Evolutionary conservation across 1,140 invertebrate species (phyloP).

Genomic region (Mactra quadrangularis): DNA sequence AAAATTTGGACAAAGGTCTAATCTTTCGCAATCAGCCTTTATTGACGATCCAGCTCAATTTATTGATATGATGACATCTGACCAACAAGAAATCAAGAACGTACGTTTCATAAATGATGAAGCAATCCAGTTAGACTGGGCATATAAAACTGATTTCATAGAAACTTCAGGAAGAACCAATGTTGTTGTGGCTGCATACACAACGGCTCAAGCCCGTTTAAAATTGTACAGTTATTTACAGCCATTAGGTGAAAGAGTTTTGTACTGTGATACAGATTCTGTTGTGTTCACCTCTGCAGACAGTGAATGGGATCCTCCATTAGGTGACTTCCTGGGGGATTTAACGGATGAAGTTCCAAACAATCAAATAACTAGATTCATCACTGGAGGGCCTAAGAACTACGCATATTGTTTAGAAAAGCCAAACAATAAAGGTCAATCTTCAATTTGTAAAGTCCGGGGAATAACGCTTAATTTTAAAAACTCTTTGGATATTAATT

Average conservation of each 20-base stretch:
- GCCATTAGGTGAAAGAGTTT: constrained; percentile 69
- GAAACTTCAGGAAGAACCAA: constrained; percentile 62
- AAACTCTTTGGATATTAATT: constrained; percentile 37
- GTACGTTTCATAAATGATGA: constrained; percentile 51
- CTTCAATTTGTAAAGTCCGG: constrained; percentile 44
- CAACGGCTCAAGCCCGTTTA: constrained; percentile 81
- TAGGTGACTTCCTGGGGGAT: constrained; percentile 24
- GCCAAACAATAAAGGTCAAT: constrained; percentile 7
- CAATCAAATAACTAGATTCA: constrained; percentile 43
- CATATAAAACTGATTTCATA: constrained; percentile 10
- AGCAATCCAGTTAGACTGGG: constrained; percentile 24
- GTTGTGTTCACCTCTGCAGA: constrained; percentile 23
- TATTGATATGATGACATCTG: constrained; percentile 70
- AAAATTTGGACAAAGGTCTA: constrained; percentile 61
- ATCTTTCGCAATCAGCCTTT: constrained; percentile 56
- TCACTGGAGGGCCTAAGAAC: constrained; percentile 53
- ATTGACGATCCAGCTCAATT: constrained; percentile 44
- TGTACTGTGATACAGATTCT: constrained; percentile 83
- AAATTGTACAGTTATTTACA: constrained; percentile 80
- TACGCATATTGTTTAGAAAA: constrained; percentile 29
- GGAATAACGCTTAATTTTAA: constrained; percentile 46
- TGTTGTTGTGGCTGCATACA: constrained; percentile 79
- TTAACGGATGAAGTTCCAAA: constrained; percentile 37
- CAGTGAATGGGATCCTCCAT: constrained; percentile 9
- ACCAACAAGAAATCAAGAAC: constrained; percentile 36